Evolutionary conservation across 37 sponge, comb jelly and placozoan genomes (phyloP).

Genomic region (Trichoplax adhaerens): DNA sequence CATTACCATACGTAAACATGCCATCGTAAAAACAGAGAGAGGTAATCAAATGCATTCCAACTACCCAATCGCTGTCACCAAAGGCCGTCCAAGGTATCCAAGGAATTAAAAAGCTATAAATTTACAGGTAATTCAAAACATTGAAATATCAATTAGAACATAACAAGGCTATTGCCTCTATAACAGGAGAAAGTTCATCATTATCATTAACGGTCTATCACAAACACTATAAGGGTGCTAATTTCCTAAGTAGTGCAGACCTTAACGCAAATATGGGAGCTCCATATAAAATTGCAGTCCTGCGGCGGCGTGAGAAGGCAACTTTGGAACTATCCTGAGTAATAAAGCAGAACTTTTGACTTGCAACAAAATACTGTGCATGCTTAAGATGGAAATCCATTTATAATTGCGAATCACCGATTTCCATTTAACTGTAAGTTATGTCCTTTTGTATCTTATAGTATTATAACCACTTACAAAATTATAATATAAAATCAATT

Average conservation of each 20-base stretch:
- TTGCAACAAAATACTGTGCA: no score
- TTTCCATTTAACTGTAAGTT: no score
- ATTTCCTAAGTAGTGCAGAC: background rate
- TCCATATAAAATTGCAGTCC: slow-evolving; percentile 6
- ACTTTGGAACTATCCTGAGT: background rate
- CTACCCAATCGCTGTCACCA: background rate
- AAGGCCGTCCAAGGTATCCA: slow-evolving; percentile 3
- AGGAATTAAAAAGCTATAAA: slow-evolving; percentile 14
- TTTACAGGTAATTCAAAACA: background rate
- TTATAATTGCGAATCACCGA: no score
- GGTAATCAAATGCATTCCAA: slow-evolving; percentile 16
- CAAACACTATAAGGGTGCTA: no score
- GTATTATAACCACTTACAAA: no score
- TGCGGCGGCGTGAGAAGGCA: background rate
- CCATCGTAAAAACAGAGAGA: slow-evolving; percentile 17
- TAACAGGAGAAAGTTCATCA: background rate
- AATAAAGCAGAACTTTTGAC: no score
- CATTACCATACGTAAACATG: slow-evolving; percentile 30
- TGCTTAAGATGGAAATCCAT: no score
- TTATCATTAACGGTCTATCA: no score
- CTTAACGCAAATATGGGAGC: slow-evolving; percentile 13
- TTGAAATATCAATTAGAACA: background rate
- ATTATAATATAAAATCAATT: no score
- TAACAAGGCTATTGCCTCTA: background rate
- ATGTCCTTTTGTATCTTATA: no score